Conservation (phyloP, 2,888 invertebrate genomes). For the Amaurobius ferox region DNA sequence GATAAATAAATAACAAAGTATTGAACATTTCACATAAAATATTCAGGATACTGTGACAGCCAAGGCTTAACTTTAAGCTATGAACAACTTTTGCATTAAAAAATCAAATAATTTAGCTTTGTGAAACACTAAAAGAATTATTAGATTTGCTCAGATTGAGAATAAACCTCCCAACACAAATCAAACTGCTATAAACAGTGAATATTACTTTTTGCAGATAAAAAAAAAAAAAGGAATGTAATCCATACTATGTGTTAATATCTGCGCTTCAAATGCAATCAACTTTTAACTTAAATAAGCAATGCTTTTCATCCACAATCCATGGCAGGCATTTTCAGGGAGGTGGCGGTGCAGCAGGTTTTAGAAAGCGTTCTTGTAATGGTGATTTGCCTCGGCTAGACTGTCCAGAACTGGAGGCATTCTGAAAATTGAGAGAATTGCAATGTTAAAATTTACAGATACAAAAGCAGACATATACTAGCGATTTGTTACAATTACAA, state of each 20-base stretch:
- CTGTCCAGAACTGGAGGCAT: conserved; percentile 24
- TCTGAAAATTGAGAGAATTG: conserved; percentile 32
- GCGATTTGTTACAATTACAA: too few species aligned
- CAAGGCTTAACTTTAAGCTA: too few species aligned
- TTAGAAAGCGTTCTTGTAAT: conserved; percentile 66
- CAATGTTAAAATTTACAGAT: too few species aligned
- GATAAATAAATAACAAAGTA: too few species aligned
- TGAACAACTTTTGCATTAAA: too few species aligned
- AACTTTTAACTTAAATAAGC: not conserved
- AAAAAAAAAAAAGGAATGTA: not conserved
- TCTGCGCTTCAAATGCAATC: not conserved
- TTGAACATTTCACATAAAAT: too few species aligned
- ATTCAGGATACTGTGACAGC: too few species aligned
- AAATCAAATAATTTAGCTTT: too few species aligned
- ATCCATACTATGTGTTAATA: not conserved
- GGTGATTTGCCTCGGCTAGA: conserved; percentile 54
- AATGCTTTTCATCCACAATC: conserved; percentile 32
- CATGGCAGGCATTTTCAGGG: not conserved
- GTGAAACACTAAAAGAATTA: too few species aligned
- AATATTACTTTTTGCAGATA: not conserved
- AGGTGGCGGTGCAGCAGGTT: conserved; percentile 69
- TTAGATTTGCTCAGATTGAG: too few species aligned
- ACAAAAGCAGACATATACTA: too few species aligned
- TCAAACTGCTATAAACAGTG: not conserved
- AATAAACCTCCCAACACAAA: too few species aligned